Conservation (phyloP, 30 jellyfish, hydroid and myxozoan genomes). For the Cassiopea xamachana region DNA sequence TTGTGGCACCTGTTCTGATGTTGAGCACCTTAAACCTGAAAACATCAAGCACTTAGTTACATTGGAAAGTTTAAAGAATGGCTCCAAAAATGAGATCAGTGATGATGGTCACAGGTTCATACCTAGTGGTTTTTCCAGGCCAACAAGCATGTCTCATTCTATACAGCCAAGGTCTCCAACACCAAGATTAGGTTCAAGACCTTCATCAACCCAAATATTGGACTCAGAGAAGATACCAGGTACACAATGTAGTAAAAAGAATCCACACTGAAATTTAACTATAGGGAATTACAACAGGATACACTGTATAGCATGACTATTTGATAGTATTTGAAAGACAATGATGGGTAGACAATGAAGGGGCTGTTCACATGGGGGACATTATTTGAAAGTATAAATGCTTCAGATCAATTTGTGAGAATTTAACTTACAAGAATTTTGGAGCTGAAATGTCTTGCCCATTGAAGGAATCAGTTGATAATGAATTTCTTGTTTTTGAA, state of each 20-base stretch:
- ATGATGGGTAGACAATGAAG: too few species aligned
- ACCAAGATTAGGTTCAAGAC: slow-evolving; percentile 25
- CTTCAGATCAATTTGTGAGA: too few species aligned
- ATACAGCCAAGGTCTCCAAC: not conserved
- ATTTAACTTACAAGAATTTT: too few species aligned
- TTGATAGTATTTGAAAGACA: too few species aligned
- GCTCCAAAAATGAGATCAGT: not conserved
- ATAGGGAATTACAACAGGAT: not conserved
- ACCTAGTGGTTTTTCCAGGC: slow-evolving; percentile 9
- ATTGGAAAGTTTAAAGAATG: slow-evolving; percentile 48
- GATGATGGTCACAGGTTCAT: not conserved
- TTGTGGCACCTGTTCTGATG: slow-evolving; percentile 81
- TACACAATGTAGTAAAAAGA: not conserved
- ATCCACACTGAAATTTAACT: not conserved
- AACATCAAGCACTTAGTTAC: slow-evolving; percentile 48
- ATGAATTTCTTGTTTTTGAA: too few species aligned
- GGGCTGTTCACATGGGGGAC: too few species aligned
- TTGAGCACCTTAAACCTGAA: slow-evolving; percentile 70
- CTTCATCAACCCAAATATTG: slow-evolving; percentile 55
- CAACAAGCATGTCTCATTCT: not conserved
- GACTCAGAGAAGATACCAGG: slow-evolving; percentile 63
- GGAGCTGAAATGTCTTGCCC: too few species aligned
- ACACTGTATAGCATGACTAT: too few species aligned
- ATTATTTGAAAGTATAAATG: too few species aligned
- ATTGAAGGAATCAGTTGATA: too few species aligned